phyloP scores from a whole-genome alignment of 2,888 invertebrate species.

The Himalopsyche anomala region DNA sequence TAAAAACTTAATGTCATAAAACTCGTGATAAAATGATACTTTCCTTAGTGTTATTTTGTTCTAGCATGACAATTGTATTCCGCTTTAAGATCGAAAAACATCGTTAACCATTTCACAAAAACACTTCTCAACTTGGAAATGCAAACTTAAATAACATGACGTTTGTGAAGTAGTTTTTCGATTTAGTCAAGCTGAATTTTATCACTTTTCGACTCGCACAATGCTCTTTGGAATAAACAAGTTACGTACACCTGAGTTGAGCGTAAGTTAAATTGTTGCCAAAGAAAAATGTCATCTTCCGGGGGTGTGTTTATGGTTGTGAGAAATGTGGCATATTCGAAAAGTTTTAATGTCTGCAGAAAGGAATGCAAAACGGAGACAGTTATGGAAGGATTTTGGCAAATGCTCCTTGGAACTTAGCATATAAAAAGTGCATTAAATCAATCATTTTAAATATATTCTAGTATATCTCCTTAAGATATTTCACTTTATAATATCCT shows the following conservation, averaged over 20 bases:
- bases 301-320: background rate
- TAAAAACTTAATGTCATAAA: no score
- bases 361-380: background rate
- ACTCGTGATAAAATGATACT: no score
- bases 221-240: background rate
- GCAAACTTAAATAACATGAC: no score
- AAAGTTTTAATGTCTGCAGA: slow-evolving; percentile 28
- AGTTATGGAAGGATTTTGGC: slow-evolving; percentile 1
- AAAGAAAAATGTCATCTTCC: slow-evolving; percentile 25
- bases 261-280: background rate
- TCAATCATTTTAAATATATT: no score
- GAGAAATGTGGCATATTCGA: slow-evolving; percentile 24
- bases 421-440: no score
- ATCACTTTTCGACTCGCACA: background rate
- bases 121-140: no score
- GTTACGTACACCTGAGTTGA: slow-evolving; percentile 7
- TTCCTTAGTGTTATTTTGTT: no score
- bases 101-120: no score
- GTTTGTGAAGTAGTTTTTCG: background rate
- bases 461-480: no score
- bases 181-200: background rate
- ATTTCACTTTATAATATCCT: no score
- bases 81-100: no score
- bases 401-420: background rate
- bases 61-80: no score